A percentile compares a stretch with the other conserved stretches of the same genome.
phyloP scores from a whole-genome alignment of 64 coral and sea anemone species.

The Stichodactyla helianthus region DNA sequence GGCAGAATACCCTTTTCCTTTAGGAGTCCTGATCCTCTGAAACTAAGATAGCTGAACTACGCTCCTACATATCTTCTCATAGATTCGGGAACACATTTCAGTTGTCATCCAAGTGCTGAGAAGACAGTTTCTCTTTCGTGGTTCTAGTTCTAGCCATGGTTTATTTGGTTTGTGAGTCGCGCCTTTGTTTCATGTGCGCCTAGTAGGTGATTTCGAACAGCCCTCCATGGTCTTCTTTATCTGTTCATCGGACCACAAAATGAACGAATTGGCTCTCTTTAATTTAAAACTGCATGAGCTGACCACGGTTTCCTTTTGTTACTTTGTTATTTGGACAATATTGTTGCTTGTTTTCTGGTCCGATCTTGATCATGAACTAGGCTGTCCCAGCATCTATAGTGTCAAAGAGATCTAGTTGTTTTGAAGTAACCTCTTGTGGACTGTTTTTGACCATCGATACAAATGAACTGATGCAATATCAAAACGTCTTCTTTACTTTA shows the following conservation, averaged over 20 bases:
- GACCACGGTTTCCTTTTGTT: not conserved
- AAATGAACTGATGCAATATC: not conserved
- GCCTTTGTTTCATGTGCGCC: not conserved
- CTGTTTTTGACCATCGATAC: not conserved
- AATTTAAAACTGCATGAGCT: not conserved
- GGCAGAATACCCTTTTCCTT: not conserved
- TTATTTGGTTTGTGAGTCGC: not conserved
- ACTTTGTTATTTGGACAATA: not conserved
- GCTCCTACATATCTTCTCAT: not conserved
- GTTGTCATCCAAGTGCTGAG: not conserved
- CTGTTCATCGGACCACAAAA: conserved; percentile 11
- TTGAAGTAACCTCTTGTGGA: not conserved
- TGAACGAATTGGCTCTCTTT: not conserved
- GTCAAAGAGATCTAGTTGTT: not conserved
- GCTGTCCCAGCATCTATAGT: not conserved
- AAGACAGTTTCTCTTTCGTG: not conserved
- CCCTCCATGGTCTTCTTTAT: not conserved
- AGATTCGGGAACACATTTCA: not conserved
- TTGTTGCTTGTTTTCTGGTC: not conserved
- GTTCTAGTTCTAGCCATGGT: not conserved
- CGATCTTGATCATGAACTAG: not conserved
- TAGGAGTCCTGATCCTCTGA: not conserved
- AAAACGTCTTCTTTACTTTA: not conserved
- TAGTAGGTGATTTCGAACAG: not conserved
- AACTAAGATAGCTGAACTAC: not conserved